phyloP scores from a whole-genome alignment of 2,113 vertebrate genomes.

The Cyanocitta stelleri region DNA sequence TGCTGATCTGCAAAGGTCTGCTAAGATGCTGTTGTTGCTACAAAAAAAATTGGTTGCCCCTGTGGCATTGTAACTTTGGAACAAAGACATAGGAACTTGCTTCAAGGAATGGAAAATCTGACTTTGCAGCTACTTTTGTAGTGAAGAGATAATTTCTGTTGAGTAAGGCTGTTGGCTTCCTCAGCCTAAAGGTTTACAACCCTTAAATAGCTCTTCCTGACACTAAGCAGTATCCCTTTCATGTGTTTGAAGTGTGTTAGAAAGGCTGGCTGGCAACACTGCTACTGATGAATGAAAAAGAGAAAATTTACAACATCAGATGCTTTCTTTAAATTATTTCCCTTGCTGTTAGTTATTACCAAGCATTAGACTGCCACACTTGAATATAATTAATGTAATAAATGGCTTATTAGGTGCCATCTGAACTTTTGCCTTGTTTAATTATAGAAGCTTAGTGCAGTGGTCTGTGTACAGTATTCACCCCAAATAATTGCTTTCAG shows the following conservation, averaged over 20 bases:
- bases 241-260: background rate
- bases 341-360: conserved; percentile 17
- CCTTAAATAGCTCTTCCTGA: conserved; percentile 22
- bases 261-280: background rate
- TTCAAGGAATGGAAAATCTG: conserved; percentile 1
- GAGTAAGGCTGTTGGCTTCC: background rate
- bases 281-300: background rate
- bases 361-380: conserved; percentile 14
- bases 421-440: conserved; percentile 52
- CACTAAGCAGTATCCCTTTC: conserved; percentile 5
- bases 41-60: background rate
- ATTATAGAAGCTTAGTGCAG: conserved; percentile 50
- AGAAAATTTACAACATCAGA: background rate
- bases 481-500: conserved; percentile 53
- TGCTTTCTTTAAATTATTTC: conserved; percentile 10
- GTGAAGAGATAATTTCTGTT: background rate
- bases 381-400: conserved; percentile 45
- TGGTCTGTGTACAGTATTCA: conserved; percentile 34
- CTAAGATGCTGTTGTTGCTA: background rate
- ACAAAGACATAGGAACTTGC: background rate
- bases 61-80: background rate
- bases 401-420: conserved; percentile 52
- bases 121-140: background rate
- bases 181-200: conserved; percentile 19
- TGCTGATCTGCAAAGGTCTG: background rate